phyloP scores from a whole-genome alignment of 2,797 vertebrate species.

The Phrynocephalus forsythii region DNA sequence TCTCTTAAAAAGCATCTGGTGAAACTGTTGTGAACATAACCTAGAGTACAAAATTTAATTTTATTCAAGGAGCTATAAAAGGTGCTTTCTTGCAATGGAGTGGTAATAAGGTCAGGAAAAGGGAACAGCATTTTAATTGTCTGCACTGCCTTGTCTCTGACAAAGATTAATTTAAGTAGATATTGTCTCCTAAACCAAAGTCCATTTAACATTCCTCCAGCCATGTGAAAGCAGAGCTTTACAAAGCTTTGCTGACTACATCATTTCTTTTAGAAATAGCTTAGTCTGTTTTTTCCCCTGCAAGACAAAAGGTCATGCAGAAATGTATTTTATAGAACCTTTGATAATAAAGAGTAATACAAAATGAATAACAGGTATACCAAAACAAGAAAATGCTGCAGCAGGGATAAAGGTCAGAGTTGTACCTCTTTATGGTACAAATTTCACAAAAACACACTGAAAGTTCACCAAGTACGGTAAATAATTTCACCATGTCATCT shows the following conservation, averaged over 20 bases:
- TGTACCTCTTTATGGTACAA: conserved; percentile 21
- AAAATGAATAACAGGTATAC: conserved; percentile 57
- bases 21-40: conserved; percentile 68
- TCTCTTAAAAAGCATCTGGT: conserved; percentile 54
- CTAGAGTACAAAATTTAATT: conserved; percentile 72
- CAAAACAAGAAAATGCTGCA: conserved; percentile 61
- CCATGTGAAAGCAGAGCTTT: conserved; percentile 71
- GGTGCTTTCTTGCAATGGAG: conserved; percentile 68
- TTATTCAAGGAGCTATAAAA: conserved; percentile 68
- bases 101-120: conserved; percentile 68
- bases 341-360: conserved; percentile 69
- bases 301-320: conserved; percentile 74
- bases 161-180: conserved; percentile 77
- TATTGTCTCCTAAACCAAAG: conserved; percentile 76
- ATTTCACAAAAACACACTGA: conserved; percentile 17
- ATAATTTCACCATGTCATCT: neutral
- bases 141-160: conserved; percentile 72
- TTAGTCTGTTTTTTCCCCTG: conserved; percentile 69
- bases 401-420: conserved; percentile 15
- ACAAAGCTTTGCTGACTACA: conserved; percentile 72
- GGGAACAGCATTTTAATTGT: conserved; percentile 74
- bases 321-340: conserved; percentile 71
- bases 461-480: neutral
- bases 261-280: conserved; percentile 73
- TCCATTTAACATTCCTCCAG: conserved; percentile 72